A percentile compares a stretch with the other conserved stretches of the same genome.
phyloP scores from a whole-genome alignment of 2,797 vertebrate genomes.

The Spinibarbus caldwelli region DNA sequence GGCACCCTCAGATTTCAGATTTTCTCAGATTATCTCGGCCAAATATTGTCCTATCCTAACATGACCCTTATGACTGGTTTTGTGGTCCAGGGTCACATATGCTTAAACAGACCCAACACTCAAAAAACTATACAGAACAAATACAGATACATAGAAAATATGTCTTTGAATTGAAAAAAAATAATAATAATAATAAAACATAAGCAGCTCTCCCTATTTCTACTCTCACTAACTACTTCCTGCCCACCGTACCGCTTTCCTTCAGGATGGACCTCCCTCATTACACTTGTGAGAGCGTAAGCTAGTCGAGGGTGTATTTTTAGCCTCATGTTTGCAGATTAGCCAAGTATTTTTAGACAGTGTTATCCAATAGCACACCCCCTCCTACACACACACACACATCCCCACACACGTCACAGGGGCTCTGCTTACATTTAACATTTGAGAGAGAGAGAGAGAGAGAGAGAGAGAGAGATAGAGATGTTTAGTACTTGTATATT shows the following conservation, averaged over 20 bases:
- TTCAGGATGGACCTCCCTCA: constrained; percentile 59
- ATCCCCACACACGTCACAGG: constrained; percentile 67
- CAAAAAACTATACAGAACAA: neutral
- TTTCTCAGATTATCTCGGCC: too few relatives aligned
- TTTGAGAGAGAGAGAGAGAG: neutral
- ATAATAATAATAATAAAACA: too few relatives aligned
- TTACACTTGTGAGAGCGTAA: constrained; percentile 48
- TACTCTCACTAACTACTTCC: neutral
- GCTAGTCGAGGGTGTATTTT: constrained; percentile 69
- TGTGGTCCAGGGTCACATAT: neutral
- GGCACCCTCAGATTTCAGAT: too few relatives aligned
- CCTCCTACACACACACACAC: constrained; percentile 64
- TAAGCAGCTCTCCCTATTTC: neutral
- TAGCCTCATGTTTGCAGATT: constrained; percentile 76
- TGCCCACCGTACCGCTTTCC: neutral
- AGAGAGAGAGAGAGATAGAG: neutral
- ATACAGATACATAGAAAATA: neutral
- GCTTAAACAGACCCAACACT: neutral
- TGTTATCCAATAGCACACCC: constrained; percentile 73
- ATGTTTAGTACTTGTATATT: neutral
- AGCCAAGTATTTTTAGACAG: constrained; percentile 78
- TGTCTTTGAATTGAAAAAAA: neutral
- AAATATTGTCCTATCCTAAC: too few relatives aligned
- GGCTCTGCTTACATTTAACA: constrained; percentile 29
- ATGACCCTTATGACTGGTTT: too few relatives aligned